Evolutionary conservation across 2,113 vertebrate species (phyloP), one percentile per base, ranked within the genome.

Genomic region (Triplophysa rosa): DNA sequence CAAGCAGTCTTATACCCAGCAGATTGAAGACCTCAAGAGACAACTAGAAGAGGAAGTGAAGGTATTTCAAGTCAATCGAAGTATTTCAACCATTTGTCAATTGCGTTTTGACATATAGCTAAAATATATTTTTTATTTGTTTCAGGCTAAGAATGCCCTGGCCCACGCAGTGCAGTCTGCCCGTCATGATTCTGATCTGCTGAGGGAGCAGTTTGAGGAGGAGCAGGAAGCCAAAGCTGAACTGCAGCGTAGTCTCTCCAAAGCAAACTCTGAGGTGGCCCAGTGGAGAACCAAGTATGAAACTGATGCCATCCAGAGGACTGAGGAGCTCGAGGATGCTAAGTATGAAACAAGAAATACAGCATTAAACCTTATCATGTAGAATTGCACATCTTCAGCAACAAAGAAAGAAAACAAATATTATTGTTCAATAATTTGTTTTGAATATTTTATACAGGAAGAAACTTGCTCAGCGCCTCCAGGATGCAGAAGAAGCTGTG

Each of bases 261-360:
- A 93, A 83, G 93, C 93, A 84, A 94, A 94, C 85, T 87, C 90
- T 1, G 93, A 94, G 71, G 92, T 94, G 85, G 93, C 93, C 80
- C 91, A 93, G 86, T 90, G 89, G 90, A 92, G 91, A 82, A 91
- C 82, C 85, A 92, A 92, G 86, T 80, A 90, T 4, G 86, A 92
- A 75, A 91, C 81, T 0, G 88, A 89, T 64, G 89, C 86, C 85
- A 91, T 33, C 78, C 89, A 92, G 69, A 90, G 88, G 83, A 92
- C 87, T 0, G 80, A 93, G 82, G 87, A 93, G 67, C 89, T 93
- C 54, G 88, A 92, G 76, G 90, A 93, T 82, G 91, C 87, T 61
- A 93, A 92, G 91, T 84, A 85, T 90, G 93, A 67, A 73, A n/a
- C 16, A 37, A 5, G 5, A 77, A 65, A 40, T 26, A 56, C 54